These are phyloP conservation scores for Pemphigus obesinymphae DNA, from an alignment of 1,140 invertebrate genomes.

Conservation along the genomic window DNA sequence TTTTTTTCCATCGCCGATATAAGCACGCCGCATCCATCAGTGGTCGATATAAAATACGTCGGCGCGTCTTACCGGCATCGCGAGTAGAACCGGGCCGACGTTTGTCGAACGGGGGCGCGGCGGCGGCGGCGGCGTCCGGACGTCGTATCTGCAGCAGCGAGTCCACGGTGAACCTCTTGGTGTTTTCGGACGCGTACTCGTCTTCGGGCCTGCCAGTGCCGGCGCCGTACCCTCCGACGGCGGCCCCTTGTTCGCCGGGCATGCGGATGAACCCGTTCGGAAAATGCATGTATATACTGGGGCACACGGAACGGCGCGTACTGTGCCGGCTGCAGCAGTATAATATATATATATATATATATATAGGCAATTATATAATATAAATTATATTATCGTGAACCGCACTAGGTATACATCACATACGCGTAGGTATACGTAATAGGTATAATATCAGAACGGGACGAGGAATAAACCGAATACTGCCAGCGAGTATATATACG, in stretches of 20 bases:
- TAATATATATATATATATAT: too few species aligned
- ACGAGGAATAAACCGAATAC: too few species aligned
- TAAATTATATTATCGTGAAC: too few species aligned
- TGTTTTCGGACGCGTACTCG: conserved; percentile 44
- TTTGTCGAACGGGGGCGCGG: too few species aligned
- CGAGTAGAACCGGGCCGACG: background rate
- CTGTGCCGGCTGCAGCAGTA: background rate
- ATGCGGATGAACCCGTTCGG: background rate
- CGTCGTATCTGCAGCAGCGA: conserved; percentile 47
- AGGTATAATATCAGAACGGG: too few species aligned
- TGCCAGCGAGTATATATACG: too few species aligned
- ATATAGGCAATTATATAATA: too few species aligned
- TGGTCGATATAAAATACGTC: too few species aligned
- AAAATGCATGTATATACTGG: background rate
- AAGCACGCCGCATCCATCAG: too few species aligned
- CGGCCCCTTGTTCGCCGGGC: conserved; percentile 18
- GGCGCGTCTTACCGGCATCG: background rate
- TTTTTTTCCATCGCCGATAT: too few species aligned
- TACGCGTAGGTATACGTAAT: too few species aligned
- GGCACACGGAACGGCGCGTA: background rate
- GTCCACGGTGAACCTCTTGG: conserved; percentile 48
- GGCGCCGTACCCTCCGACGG: background rate
- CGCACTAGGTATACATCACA: too few species aligned
- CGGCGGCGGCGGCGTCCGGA: conserved; percentile 9
- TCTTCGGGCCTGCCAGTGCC: background rate